Percentiles rank a stretch among this genome's conserved stretches.
phyloP scores from a whole-genome alignment of 2,888 invertebrate species.

The Pardosa pseudoannulata region DNA sequence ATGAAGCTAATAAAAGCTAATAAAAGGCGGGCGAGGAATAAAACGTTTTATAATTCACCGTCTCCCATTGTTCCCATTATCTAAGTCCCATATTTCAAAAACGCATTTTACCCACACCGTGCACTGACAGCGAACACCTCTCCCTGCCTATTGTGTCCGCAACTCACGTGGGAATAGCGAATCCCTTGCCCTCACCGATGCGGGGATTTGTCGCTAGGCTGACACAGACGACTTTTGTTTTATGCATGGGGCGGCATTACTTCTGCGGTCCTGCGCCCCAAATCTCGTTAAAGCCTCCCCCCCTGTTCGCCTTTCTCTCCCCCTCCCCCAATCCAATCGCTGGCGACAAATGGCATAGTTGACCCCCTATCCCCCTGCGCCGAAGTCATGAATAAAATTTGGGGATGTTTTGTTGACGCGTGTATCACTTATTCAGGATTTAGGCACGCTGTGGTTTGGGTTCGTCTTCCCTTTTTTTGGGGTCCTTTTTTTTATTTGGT shows the following conservation, averaged over 20 bases:
- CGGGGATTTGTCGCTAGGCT: conserved; percentile 56
- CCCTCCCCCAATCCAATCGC: conserved; percentile 48
- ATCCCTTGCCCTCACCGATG: conserved; percentile 20
- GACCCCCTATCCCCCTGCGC: conserved; percentile 38
- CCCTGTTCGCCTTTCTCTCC: not conserved
- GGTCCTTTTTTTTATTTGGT: not conserved
- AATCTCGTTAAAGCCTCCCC: conserved; percentile 63
- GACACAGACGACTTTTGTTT: conserved; percentile 70
- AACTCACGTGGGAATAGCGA: conserved; percentile 54
- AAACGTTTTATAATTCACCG: conserved; percentile 15
- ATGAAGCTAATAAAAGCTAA: not conserved
- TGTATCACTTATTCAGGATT: conserved; percentile 12
- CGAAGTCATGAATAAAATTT: conserved; percentile 71
- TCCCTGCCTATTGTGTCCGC: conserved; percentile 19
- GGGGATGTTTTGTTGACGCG: conserved; percentile 6
- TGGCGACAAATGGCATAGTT: conserved; percentile 71
- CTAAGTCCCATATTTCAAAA: not conserved
- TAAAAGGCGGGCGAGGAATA: not conserved
- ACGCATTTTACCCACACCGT: not conserved
- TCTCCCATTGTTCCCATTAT: conserved; percentile 1
- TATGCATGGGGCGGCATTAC: conserved; percentile 69
- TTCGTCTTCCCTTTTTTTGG: not conserved
- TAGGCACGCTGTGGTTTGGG: not conserved
- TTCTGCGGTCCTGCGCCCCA: conserved; percentile 65
- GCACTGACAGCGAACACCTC: not conserved